Evolutionary conservation across 2,888 invertebrate genomes (phyloP).

Genomic region (Spodoptera exigua): DNA sequence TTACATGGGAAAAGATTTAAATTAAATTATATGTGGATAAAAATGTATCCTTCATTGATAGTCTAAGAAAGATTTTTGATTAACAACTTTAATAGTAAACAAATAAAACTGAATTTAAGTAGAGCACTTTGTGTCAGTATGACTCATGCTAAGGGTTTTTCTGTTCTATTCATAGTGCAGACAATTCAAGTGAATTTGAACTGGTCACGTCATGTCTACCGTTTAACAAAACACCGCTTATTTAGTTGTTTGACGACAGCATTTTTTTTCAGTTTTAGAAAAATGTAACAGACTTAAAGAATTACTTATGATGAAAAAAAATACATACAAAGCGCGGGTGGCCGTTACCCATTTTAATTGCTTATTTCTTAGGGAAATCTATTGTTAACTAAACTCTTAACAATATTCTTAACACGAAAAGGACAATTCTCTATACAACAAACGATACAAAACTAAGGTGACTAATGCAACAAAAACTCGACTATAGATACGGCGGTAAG

Average conservation of each 20-base stretch:
- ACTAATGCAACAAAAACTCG: neutral
- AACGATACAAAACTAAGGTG: neutral
- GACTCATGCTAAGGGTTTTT: conserved; percentile 53
- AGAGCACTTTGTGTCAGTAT: conserved; percentile 4
- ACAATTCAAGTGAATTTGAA: neutral
- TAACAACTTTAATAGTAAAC: accelerated
- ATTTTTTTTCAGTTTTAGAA: neutral
- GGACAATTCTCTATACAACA: too few species aligned
- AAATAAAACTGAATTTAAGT: conserved; percentile 7
- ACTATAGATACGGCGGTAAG: conserved; percentile 47
- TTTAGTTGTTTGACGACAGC: neutral
- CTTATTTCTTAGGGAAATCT: neutral
- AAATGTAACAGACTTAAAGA: too few species aligned
- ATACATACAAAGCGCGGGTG: too few species aligned
- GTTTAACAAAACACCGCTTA: conserved; percentile 2
- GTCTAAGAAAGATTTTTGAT: neutral
- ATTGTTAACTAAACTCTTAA: neutral
- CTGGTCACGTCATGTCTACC: too few species aligned
- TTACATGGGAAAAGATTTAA: accelerated
- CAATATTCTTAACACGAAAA: neutral
- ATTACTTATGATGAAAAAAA: too few species aligned
- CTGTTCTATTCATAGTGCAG: conserved; percentile 54
- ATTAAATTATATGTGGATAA: neutral
- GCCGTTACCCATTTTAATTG: neutral
- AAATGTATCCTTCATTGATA: conserved; percentile 6